phyloP scores from a whole-genome alignment of 1,140 invertebrate species.

The Saxidomus purpurata region DNA sequence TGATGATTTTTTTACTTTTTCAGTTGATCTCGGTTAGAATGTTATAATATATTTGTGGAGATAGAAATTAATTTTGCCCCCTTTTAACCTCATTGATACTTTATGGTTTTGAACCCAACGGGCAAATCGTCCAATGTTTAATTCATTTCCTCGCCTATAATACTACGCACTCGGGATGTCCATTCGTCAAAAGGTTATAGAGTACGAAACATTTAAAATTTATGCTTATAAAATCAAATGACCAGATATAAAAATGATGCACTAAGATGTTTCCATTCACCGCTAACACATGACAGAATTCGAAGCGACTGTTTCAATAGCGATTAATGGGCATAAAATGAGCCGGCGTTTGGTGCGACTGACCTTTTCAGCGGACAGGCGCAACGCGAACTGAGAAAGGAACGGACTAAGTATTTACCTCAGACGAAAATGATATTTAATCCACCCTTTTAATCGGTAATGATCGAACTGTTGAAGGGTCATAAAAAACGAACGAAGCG shows the following conservation, averaged over 20 bases:
- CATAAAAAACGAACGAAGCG: no score
- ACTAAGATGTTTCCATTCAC: slow-evolving; percentile 6
- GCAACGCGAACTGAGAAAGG: not conserved
- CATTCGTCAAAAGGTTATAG: not conserved
- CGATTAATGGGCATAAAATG: not conserved
- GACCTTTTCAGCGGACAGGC: not conserved
- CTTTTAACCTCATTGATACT: slow-evolving; percentile 24
- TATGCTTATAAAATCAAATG: slow-evolving; percentile 38
- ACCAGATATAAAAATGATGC: slow-evolving; percentile 40
- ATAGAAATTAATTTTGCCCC: not conserved
- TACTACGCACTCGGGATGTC: not conserved
- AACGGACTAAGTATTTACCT: not conserved
- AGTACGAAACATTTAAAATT: slow-evolving; percentile 20
- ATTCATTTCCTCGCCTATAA: not conserved
- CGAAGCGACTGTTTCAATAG: not conserved
- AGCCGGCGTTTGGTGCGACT: not conserved
- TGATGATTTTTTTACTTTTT: not conserved
- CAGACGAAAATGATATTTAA: no score
- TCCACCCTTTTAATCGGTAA: no score
- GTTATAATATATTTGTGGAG: not conserved
- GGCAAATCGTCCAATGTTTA: slow-evolving; percentile 21
- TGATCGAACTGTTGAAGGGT: no score
- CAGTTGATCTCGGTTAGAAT: not conserved
- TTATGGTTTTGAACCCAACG: slow-evolving; percentile 35
- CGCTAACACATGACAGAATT: not conserved